A percentile compares a stretch with the other conserved stretches of the same genome.
Conservation (phyloP, 2,797 vertebrate species). For the Leptoclinus maculatus region DNA sequence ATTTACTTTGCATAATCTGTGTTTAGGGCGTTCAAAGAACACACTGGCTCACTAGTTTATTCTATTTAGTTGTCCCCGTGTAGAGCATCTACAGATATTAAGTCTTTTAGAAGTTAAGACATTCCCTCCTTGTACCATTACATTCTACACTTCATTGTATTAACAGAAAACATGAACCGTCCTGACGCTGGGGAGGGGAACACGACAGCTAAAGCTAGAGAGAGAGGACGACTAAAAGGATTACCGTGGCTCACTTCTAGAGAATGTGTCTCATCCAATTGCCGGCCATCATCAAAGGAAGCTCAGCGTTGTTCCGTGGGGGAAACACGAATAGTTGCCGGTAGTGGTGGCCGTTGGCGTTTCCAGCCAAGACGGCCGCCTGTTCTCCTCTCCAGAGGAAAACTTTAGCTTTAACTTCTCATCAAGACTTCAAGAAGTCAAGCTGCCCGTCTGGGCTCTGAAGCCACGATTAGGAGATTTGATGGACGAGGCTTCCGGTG, state of each 20-base stretch:
- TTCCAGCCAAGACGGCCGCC: constrained; percentile 21
- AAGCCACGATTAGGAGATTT: not conserved
- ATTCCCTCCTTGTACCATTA: constrained; percentile 14
- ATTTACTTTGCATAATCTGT: not conserved
- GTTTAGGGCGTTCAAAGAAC: not conserved
- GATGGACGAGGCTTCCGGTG: constrained; percentile 6
- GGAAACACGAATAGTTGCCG: constrained; percentile 53
- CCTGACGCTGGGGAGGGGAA: constrained; percentile 21
- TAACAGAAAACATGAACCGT: constrained; percentile 25
- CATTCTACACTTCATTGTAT: constrained; percentile 31
- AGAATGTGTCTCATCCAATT: constrained; percentile 68
- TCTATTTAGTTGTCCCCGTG: not conserved
- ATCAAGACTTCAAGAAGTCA: constrained; percentile 25
- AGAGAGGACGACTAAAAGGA: constrained; percentile 80
- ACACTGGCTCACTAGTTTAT: not conserved
- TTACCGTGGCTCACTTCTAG: constrained; percentile 81
- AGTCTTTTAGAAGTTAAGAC: not conserved
- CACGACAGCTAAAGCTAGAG: constrained; percentile 9
- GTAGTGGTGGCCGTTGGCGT: constrained; percentile 6
- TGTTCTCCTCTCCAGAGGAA: constrained; percentile 29
- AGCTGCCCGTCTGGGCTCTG: not conserved
- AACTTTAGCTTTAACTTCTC: constrained; percentile 25
- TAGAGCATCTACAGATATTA: constrained; percentile 7
- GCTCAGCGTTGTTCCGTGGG: constrained; percentile 45
- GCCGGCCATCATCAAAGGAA: constrained; percentile 59